Conservation (phyloP, 2,888 invertebrate genomes). For the Andrena camellia region DNA sequence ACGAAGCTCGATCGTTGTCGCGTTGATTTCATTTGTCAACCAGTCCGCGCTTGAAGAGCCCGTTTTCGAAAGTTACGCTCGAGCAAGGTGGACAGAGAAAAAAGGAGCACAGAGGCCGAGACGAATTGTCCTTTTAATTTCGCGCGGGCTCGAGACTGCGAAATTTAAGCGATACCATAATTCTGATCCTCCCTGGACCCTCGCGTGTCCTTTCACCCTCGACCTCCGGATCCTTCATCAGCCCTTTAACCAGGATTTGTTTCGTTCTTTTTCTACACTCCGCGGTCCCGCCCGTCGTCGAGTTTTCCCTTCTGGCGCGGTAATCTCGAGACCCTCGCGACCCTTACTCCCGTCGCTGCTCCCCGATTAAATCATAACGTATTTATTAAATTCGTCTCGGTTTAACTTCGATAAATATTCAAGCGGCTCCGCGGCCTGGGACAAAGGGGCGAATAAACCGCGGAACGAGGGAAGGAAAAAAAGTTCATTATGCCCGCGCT, state of each 20-base stretch:
- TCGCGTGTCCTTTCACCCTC: neutral
- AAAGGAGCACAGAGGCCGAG: neutral
- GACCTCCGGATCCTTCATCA: constrained; percentile 46
- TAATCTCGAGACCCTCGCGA: constrained; percentile 58
- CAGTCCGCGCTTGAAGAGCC: neutral
- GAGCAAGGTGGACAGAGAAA: neutral
- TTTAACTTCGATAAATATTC: constrained; percentile 73
- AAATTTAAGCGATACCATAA: constrained; percentile 39
- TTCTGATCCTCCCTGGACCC: neutral
- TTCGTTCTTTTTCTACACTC: constrained; percentile 39
- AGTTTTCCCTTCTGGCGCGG: constrained; percentile 47
- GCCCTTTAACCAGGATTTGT: constrained; percentile 58
- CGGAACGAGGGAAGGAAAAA: neutral
- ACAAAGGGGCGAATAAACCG: constrained; percentile 30
- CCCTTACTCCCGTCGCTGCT: constrained; percentile 43
- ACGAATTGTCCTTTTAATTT: constrained; percentile 50
- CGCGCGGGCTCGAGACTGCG: neutral
- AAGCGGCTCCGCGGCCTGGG: constrained; percentile 21
- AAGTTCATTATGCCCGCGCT: constrained; percentile 33
- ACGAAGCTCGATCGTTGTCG: too few species aligned
- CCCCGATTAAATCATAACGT: constrained; percentile 75
- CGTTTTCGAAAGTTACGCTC: neutral
- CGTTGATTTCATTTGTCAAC: neutral
- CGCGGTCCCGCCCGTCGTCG: constrained; percentile 14
- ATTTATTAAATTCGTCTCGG: constrained; percentile 76